A percentile compares a stretch with the other conserved stretches of the same genome.
Conservation (phyloP, 2,888 invertebrate genomes). For the Microctonus hyperodae region DNA sequence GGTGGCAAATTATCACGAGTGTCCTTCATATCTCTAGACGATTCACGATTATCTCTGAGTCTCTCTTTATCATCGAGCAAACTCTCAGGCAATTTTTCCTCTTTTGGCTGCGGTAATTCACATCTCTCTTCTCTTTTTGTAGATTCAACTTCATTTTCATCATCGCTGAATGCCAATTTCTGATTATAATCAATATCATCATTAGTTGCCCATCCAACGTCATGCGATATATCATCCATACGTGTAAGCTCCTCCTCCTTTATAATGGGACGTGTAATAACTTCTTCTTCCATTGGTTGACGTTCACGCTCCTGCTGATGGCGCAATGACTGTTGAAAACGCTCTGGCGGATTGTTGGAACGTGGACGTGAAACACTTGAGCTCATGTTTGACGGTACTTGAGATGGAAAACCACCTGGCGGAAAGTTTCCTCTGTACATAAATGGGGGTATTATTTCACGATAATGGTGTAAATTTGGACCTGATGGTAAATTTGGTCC, state of each 20-base stretch:
- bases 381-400: constrained; percentile 56
- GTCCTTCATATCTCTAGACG: constrained; percentile 36
- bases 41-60: constrained; percentile 47
- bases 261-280: constrained; percentile 84
- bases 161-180: constrained; percentile 93
- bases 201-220: constrained; percentile 91
- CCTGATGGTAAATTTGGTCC: constrained; percentile 50
- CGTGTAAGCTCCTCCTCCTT: constrained; percentile 92
- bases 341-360: constrained; percentile 57
- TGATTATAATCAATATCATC: constrained; percentile 96
- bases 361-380: constrained; percentile 56
- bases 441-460: constrained; percentile 80
- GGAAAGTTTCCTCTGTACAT: constrained; percentile 63
- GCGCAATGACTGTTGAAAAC: constrained; percentile 52
- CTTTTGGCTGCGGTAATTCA: constrained; percentile 44
- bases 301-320: constrained; percentile 54
- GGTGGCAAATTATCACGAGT: constrained; percentile 34
- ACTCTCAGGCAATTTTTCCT: constrained; percentile 46
- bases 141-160: constrained; percentile 69
- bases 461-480: constrained; percentile 67
- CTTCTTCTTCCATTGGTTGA: constrained; percentile 68
- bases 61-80: constrained; percentile 53
- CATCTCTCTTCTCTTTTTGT: constrained; percentile 50
- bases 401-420: constrained; percentile 57
- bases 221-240: constrained; percentile 88